These are phyloP conservation scores for Stomatorhinus walkeri DNA, from an alignment of 2,797 vertebrate genomes.

Conservation along the genomic window DNA sequence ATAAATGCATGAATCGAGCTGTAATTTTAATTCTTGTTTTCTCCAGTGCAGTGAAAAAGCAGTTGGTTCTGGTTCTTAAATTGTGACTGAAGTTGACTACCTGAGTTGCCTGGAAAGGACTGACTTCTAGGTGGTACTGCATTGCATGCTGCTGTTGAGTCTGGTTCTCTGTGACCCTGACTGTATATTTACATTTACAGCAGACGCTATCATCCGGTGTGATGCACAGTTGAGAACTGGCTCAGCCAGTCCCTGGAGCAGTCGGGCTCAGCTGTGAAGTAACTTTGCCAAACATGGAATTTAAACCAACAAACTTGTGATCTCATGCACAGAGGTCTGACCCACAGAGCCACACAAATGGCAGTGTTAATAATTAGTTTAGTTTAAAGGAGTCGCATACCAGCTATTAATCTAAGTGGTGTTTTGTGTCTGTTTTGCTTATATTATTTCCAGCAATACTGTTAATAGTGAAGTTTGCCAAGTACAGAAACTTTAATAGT, in stretches of 20 bases:
- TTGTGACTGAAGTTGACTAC: not conserved
- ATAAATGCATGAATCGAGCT: not conserved
- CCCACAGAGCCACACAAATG: not conserved
- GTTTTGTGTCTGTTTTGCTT: not conserved
- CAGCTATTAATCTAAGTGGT: not conserved
- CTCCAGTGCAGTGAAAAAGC: not conserved
- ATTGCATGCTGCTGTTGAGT: not conserved
- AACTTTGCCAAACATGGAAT: not conserved
- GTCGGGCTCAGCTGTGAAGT: not conserved
- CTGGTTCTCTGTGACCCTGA: not conserved
- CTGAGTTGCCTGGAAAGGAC: not conserved
- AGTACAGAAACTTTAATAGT: not conserved
- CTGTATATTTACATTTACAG: not conserved
- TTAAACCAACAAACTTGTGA: not conserved
- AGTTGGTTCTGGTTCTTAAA: not conserved
- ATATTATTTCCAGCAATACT: not conserved
- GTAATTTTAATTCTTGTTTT: not conserved
- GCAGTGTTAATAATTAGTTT: not conserved
- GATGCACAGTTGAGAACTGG: not conserved
- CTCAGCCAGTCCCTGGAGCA: not conserved
- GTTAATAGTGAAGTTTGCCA: not conserved
- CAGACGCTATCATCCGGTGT: not conserved
- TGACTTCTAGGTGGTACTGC: not conserved
- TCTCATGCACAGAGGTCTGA: not conserved
- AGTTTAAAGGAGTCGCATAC: not conserved